Evolutionary conservation across 2,797 vertebrate species (phyloP).

Genomic region (Macropus fuliginosus): DNA sequence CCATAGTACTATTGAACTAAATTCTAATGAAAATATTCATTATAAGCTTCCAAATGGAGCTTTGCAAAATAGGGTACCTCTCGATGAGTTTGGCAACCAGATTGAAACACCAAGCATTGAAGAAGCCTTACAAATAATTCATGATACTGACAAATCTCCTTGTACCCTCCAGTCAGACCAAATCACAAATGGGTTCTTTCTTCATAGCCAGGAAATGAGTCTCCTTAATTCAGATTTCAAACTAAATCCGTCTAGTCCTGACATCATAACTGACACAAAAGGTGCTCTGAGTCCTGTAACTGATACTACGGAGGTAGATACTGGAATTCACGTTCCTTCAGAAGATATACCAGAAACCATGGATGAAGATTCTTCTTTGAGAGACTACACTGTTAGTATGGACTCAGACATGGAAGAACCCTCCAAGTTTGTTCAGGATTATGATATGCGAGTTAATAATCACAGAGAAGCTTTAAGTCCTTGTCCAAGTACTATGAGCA

Average conservation of each 20-base stretch:
- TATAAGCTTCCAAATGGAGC: slow-evolving; percentile 90
- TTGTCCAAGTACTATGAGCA: slow-evolving; percentile 90
- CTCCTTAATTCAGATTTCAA: slow-evolving; percentile 86
- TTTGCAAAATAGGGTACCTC: slow-evolving; percentile 82
- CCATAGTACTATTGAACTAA: slow-evolving; percentile 78
- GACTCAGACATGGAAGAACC: slow-evolving; percentile 94
- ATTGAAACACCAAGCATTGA: slow-evolving; percentile 92
- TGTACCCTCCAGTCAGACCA: slow-evolving; percentile 86
- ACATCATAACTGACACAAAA: slow-evolving; percentile 89
- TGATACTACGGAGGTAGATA: slow-evolving; percentile 95
- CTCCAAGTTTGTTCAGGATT: slow-evolving; percentile 89
- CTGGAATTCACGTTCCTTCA: slow-evolving; percentile 95
- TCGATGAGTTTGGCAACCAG: slow-evolving; percentile 88
- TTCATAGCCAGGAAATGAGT: slow-evolving; percentile 90
- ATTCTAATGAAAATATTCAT: slow-evolving; percentile 75
- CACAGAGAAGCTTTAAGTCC: slow-evolving; percentile 89
- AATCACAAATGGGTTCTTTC: slow-evolving; percentile 94
- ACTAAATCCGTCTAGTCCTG: slow-evolving; percentile 84
- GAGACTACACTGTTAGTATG: slow-evolving; percentile 96
- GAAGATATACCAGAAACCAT: slow-evolving; percentile 97
- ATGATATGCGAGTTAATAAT: slow-evolving; percentile 87
- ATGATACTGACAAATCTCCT: slow-evolving; percentile 89
- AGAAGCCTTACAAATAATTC: slow-evolving; percentile 95
- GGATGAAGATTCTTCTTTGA: slow-evolving; percentile 97
- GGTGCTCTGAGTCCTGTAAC: slow-evolving; percentile 88